Conservation (phyloP, 2,113 vertebrate species). For the Prunella himalayana region DNA sequence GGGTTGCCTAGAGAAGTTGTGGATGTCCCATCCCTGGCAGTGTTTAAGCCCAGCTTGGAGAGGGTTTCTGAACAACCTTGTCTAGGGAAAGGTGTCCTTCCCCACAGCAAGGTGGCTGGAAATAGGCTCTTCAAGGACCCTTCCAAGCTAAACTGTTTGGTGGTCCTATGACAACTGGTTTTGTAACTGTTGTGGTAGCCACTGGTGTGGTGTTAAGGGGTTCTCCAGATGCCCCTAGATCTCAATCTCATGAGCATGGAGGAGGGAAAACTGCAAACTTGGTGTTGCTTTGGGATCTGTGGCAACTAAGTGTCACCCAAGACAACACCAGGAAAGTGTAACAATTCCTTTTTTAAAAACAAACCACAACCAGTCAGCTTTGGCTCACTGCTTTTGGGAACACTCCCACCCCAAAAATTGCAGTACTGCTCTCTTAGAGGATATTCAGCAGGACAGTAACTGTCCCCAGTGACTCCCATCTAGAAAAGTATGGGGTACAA, state of each 20-base stretch:
- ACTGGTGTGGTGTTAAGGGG: too few relatives aligned
- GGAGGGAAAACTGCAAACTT: background rate
- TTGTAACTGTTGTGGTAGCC: too few relatives aligned
- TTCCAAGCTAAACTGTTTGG: background rate
- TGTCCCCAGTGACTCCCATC: rapidly evolving
- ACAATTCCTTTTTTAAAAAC: background rate
- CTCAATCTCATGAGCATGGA: background rate
- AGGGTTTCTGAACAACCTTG: background rate
- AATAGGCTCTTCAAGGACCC: too few relatives aligned
- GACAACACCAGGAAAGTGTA: background rate
- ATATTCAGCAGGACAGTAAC: background rate
- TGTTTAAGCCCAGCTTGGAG: background rate
- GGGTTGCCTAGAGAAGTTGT: too few relatives aligned
- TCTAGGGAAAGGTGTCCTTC: background rate
- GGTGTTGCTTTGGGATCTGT: rapidly evolving
- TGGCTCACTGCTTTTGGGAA: background rate
- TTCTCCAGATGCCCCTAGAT: background rate
- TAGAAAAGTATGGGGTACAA: background rate
- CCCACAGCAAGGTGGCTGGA: background rate
- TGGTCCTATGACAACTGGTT: rapidly evolving
- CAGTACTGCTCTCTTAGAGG: background rate
- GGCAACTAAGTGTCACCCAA: rapidly evolving
- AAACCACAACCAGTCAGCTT: background rate
- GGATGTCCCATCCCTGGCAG: background rate
- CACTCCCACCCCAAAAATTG: rapidly evolving